A percentile compares a stretch with the other conserved stretches of the same genome.
Evolutionary conservation across 2,888 invertebrate species (phyloP).

Genomic region (Drosophila quasianomalipes): DNA sequence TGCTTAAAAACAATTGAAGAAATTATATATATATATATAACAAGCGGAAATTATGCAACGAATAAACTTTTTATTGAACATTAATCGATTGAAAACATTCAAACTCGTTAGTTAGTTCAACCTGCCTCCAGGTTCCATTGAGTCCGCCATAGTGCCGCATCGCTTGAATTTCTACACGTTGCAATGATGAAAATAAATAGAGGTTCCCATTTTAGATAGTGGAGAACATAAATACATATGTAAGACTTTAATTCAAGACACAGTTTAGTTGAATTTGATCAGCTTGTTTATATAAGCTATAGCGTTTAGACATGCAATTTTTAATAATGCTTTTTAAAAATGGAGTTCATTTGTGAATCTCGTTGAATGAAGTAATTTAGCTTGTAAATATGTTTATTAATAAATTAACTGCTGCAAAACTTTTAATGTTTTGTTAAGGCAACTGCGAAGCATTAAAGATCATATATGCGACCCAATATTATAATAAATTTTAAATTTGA

Average conservation of each 20-base stretch:
- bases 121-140: slow-evolving; percentile 85
- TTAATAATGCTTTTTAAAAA: not conserved
- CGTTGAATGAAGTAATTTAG: not conserved
- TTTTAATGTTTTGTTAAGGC: not conserved
- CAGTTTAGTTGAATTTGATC: not conserved
- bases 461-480: not conserved
- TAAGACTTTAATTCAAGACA: slow-evolving; percentile 1
- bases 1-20: slow-evolving; percentile 14
- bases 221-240: slow-evolving; percentile 22
- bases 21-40: slow-evolving; percentile 10
- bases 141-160: slow-evolving; percentile 84
- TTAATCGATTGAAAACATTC: slow-evolving; percentile 55
- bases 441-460: not conserved
- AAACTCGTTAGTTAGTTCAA: slow-evolving; percentile 68
- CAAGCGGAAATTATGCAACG: slow-evolving; percentile 12
- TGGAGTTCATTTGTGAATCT: not conserved
- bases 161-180: slow-evolving; percentile 84
- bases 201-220: slow-evolving; percentile 56
- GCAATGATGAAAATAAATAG: slow-evolving; percentile 64
- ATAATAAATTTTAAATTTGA: not conserved
- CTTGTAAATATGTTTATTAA: not conserved
- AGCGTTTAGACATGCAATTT: slow-evolving; percentile 13
- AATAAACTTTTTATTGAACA: slow-evolving; percentile 48
- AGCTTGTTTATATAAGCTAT: not conserved
- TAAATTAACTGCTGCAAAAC: not conserved